These are phyloP conservation scores for Tethea ocularis DNA, from an alignment of 2,888 invertebrate genomes.

Conservation along the genomic window DNA sequence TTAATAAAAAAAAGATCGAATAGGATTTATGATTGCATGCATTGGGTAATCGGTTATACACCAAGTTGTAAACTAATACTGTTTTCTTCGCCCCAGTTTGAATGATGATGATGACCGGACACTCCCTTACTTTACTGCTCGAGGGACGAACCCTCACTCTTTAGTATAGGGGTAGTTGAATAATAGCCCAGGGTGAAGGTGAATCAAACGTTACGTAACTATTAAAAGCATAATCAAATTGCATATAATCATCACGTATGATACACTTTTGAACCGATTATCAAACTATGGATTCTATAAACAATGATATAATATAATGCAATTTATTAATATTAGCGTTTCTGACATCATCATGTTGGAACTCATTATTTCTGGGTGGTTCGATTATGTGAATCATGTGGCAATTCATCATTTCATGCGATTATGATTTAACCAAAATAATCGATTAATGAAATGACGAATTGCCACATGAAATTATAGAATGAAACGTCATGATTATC, in stretches of 20 bases:
- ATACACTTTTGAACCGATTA: constrained; percentile 62
- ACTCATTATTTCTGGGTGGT: constrained; percentile 8
- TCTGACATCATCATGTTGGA: neutral
- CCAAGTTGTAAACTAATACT: constrained; percentile 56
- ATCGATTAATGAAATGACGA: neutral
- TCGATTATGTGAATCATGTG: neutral
- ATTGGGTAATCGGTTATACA: constrained; percentile 31
- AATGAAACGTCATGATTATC: neutral
- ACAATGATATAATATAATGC: constrained; percentile 29
- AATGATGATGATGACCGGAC: constrained; percentile 67
- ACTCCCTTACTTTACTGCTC: constrained; percentile 63
- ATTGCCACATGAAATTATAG: neutral
- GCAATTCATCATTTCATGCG: neutral
- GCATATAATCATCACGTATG: constrained; percentile 30
- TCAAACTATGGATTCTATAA: constrained; percentile 45
- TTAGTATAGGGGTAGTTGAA: constrained; percentile 47
- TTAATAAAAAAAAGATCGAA: constrained; percentile 23
- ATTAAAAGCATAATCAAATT: constrained; percentile 20
- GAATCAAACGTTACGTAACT: constrained; percentile 37
- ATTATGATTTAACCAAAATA: too few relatives aligned
- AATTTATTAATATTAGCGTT: constrained; percentile 16
- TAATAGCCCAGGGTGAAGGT: constrained; percentile 52
- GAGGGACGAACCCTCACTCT: constrained; percentile 64
- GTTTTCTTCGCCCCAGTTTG: constrained; percentile 54
- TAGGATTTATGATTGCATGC: constrained; percentile 44